These are phyloP conservation scores for Sciaenops ocellatus DNA, from an alignment of 2,797 vertebrate species.

Conservation along the genomic window DNA sequence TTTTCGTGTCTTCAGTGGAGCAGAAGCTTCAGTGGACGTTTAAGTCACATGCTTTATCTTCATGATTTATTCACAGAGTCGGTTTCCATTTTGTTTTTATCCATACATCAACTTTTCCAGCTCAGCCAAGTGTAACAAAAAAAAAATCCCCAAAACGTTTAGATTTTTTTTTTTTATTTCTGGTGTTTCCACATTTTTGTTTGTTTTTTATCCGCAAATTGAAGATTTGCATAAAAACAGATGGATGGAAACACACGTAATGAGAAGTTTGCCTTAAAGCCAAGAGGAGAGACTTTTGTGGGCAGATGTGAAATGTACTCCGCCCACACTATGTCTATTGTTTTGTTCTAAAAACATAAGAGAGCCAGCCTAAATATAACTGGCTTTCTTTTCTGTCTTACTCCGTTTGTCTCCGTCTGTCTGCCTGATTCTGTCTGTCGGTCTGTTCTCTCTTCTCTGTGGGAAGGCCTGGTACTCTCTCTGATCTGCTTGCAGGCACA, in stretches of 20 bases:
- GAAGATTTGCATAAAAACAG: constrained; percentile 14
- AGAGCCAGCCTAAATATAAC: constrained; percentile 52
- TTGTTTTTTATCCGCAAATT: constrained; percentile 1
- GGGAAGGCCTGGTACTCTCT: constrained; percentile 52
- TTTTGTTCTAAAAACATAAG: constrained; percentile 54
- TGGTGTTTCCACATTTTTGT: neutral
- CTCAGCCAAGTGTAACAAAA: neutral
- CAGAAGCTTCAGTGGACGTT: neutral
- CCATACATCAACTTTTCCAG: neutral
- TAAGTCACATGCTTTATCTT: neutral
- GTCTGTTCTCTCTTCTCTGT: constrained; percentile 41
- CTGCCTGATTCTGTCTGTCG: constrained; percentile 48
- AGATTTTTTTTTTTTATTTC: neutral
- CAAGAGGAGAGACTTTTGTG: constrained; percentile 25
- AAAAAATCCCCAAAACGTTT: neutral
- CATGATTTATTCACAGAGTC: neutral
- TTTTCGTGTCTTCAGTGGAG: neutral
- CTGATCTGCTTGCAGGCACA: constrained; percentile 42
- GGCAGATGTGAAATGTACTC: constrained; percentile 40
- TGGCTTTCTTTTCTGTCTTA: constrained; percentile 43
- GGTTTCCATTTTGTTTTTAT: neutral
- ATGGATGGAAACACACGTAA: constrained; percentile 13
- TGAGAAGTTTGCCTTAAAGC: constrained; percentile 33
- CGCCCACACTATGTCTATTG: constrained; percentile 43
- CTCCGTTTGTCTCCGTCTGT: constrained; percentile 42